Evolutionary conservation across 2,113 vertebrate species (phyloP), one percentile per base, ranked within the genome.

Genomic region (Dissostichus mawsoni): DNA sequence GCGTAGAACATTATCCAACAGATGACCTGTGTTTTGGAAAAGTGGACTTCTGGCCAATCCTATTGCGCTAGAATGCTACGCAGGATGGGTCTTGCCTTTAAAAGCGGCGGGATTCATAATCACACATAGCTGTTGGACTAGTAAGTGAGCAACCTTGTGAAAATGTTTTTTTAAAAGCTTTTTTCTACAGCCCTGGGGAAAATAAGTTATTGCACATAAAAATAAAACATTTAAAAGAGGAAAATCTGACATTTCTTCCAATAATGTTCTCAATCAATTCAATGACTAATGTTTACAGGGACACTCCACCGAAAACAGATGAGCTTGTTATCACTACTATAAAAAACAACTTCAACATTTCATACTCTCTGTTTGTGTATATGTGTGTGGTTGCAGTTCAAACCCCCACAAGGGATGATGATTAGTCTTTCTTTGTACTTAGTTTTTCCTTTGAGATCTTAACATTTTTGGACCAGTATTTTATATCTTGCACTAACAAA

Each of bases 401-500:
- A 56, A 16, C 20, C 45, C 69, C 47, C 45, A 20, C 47, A 7
- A 20, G 33, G 73, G 77, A 25, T 25, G 87, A 91, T 80, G 65
- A 44, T 84, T 65, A 58, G 12, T 56, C 18, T 81, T 69, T 68
- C 77, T 82, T 91, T 85, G 78, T 76, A 55, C 71, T 82, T 81
- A 45, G 61, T 73, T 83, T 11, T 55, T 44, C 17, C 16, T 14
- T 47, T 65, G 53, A 57, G 23, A 80, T 78, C 80, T 82, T 53
- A 81, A 76, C 81, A 76, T 89, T 83, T 83, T 90, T 86, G 67
- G 78, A 88, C 72, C 87, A 92, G 75, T 66, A 74, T 87, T 81
- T 90, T 63, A 76, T 82, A 77, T 86, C 41, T 81, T 83, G 55
- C 0, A 61, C 83, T 87, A 89, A 91, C 87, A 86, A 68, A 68